A percentile compares a stretch with the other conserved stretches of the same genome.
Evolutionary conservation across 2,797 vertebrate species (phyloP).

Genomic region (Threskiornis aethiopicus): DNA sequence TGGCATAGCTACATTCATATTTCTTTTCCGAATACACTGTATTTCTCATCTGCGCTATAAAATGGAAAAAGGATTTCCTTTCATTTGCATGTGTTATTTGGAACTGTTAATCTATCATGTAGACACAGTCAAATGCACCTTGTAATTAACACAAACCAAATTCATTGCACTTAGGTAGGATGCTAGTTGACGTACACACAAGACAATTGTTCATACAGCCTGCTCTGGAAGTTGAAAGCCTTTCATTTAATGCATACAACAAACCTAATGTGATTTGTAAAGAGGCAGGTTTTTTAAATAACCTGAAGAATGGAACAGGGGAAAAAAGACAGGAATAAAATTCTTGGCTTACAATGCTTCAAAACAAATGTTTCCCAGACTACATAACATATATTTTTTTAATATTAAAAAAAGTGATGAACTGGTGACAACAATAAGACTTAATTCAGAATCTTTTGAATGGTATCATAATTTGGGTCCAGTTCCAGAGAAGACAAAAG

Average conservation of each 20-base stretch:
- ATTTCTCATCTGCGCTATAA: neutral
- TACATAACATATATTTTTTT: neutral
- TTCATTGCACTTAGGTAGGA: neutral
- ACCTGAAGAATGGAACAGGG: neutral
- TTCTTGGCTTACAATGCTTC: neutral
- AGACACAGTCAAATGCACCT: conserved; percentile 35
- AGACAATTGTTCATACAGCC: neutral
- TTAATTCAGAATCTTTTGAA: neutral
- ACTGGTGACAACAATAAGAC: neutral
- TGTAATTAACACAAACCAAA: conserved; percentile 35
- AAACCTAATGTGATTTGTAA: conserved; percentile 24
- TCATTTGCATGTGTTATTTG: conserved; percentile 22
- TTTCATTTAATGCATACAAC: conserved; percentile 23
- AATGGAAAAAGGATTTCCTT: neutral
- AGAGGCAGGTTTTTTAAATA: neutral
- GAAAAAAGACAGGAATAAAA: neutral
- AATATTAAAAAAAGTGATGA: neutral
- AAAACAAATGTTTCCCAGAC: neutral
- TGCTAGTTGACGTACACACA: neutral
- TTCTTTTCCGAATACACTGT: neutral
- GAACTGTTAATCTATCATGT: conserved; percentile 12
- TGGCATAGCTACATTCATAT: neutral
- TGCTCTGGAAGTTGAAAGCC: neutral
- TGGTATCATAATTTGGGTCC: neutral
- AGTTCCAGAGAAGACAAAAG: neutral